phyloP scores from a whole-genome alignment of 2,113 vertebrate species.

The Tragelaphus strepsiceros region DNA sequence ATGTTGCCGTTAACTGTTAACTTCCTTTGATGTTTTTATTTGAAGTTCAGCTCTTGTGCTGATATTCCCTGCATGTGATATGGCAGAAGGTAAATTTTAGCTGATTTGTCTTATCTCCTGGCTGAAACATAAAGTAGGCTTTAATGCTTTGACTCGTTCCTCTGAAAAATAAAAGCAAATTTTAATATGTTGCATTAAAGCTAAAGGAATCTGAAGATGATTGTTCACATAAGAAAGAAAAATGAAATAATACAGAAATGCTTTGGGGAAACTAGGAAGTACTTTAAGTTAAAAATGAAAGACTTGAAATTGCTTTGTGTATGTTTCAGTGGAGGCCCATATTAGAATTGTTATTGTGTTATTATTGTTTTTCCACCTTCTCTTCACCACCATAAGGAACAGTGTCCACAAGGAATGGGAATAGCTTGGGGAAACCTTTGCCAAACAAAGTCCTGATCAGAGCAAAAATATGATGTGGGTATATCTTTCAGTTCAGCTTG shows the following conservation, averaged over 20 bases:
- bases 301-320: not conserved
- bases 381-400: conserved; percentile 1
- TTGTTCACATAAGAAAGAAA: not conserved
- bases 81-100: conserved; percentile 21
- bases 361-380: not conserved
- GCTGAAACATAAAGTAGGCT: conserved; percentile 37
- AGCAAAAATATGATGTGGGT: conserved; percentile 53
- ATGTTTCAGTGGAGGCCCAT: not conserved
- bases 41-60: not conserved
- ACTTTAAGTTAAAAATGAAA: conserved; percentile 38
- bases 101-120: not conserved
- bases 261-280: not conserved
- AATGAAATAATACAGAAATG: not conserved
- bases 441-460: conserved; percentile 33
- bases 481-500: conserved; percentile 65
- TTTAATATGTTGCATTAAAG: conserved; percentile 27
- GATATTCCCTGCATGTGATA: not conserved
- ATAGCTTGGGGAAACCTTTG: conserved; percentile 43
- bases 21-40: conserved; percentile 8
- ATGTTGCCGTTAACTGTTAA: conserved; percentile 3
- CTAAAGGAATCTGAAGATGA: conserved; percentile 55
- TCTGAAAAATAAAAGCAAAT: conserved; percentile 34
- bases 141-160: conserved; percentile 31
- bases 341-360: not conserved
- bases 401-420: not conserved